Percentiles rank a stretch among this genome's conserved stretches.
Evolutionary conservation across 2,113 vertebrate species (phyloP).

Genomic region (Acrocephalus kingi): DNA sequence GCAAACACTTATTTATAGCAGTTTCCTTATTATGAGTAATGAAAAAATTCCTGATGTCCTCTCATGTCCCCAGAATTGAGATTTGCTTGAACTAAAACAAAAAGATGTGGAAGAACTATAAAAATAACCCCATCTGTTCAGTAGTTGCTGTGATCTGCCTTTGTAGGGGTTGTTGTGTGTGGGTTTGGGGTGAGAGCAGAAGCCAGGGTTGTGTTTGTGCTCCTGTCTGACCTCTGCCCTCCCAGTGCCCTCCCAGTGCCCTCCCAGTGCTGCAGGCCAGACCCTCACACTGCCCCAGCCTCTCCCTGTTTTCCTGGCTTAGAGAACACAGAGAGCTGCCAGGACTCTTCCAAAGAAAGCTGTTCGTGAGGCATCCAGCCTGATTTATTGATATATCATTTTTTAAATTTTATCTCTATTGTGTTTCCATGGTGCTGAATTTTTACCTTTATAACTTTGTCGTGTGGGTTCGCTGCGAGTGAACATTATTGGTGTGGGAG

Average conservation of each 20-base stretch:
- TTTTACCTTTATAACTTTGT: constrained; percentile 41
- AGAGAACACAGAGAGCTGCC: background rate
- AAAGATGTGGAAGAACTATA: background rate
- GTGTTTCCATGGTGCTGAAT: constrained; percentile 55
- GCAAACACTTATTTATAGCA: background rate
- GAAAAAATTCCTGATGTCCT: background rate
- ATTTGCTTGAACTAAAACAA: constrained; percentile 13
- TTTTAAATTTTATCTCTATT: background rate
- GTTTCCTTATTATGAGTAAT: background rate
- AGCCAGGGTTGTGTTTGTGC: background rate
- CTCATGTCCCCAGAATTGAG: background rate
- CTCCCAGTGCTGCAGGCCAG: background rate
- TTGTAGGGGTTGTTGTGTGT: background rate
- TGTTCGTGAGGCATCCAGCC: background rate
- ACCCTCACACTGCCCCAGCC: background rate
- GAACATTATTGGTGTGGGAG: constrained; percentile 20
- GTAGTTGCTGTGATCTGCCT: background rate
- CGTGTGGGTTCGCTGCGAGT: background rate
- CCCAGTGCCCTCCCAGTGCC: background rate
- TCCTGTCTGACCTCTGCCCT: background rate
- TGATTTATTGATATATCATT: constrained; percentile 6
- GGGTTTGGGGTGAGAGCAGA: background rate
- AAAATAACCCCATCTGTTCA: constrained; percentile 28
- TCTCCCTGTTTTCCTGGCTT: background rate
- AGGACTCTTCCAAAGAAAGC: background rate